Evolutionary conservation across 1,140 invertebrate genomes (phyloP).

Genomic region (Nasonia longicornis): DNA sequence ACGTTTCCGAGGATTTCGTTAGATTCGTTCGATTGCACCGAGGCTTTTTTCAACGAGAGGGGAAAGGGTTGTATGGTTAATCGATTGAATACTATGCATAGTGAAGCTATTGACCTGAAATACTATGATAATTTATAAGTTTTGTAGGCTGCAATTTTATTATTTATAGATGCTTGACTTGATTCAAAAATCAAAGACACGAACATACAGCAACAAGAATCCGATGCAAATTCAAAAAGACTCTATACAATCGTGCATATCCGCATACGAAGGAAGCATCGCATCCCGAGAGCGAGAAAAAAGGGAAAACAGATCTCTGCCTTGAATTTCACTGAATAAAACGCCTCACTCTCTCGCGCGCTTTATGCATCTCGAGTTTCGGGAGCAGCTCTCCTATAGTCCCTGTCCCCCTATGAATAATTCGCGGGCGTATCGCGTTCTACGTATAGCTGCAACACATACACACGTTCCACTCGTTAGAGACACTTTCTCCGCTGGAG

Average conservation of each 20-base stretch:
- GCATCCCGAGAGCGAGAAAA: not conserved
- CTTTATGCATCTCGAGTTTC: not conserved
- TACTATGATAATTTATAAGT: not conserved
- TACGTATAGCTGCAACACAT: no score
- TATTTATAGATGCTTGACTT: no score
- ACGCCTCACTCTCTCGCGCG: not conserved
- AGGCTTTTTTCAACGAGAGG: not conserved
- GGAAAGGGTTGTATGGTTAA: not conserved
- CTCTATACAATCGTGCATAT: no score
- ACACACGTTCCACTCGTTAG: slow-evolving; percentile 14
- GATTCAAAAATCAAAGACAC: no score
- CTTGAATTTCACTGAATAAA: not conserved
- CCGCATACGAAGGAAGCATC: not conserved
- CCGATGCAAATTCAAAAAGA: not conserved
- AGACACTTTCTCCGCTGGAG: slow-evolving; percentile 4
- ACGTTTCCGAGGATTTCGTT: not conserved
- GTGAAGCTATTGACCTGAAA: not conserved
- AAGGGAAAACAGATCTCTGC: not conserved
- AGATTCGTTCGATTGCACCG: not conserved
- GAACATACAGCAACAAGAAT: not conserved
- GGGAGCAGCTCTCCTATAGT: not conserved
- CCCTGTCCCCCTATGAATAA: not conserved
- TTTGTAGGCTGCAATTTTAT: no score
- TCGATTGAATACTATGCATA: not conserved
- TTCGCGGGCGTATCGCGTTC: not conserved